Percentiles rank a stretch among this genome's conserved stretches.
phyloP scores from a whole-genome alignment of 2,888 invertebrate genomes.

The Masnerella sp. region DNA sequence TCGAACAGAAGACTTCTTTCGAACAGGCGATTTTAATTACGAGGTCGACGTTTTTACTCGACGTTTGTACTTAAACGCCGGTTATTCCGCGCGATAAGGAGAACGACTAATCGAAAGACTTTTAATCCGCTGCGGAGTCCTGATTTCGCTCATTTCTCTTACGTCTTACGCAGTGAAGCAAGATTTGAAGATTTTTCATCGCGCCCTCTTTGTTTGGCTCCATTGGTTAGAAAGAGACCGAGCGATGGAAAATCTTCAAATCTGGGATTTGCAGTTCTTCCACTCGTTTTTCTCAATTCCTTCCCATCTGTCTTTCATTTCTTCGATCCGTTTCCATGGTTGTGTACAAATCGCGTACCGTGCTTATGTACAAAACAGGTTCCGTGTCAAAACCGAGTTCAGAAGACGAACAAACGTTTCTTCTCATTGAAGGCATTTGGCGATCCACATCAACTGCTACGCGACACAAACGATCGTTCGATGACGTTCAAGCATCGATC shows the following conservation, averaged over 20 bases:
- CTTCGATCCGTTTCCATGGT: constrained; percentile 26
- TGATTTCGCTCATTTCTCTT: constrained; percentile 45
- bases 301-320: not conserved
- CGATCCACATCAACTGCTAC: constrained; percentile 30
- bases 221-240: too few species aligned
- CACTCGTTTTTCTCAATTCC: not conserved
- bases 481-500: constrained; percentile 28
- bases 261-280: too few species aligned
- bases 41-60: too few species aligned
- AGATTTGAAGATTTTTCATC: too few species aligned
- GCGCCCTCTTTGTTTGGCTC: too few species aligned
- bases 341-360: constrained; percentile 52
- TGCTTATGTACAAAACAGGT: constrained; percentile 45
- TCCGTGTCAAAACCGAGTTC: constrained; percentile 35
- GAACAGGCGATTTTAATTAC: constrained; percentile 14
- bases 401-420: constrained; percentile 35
- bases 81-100: too few species aligned
- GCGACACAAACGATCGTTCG: constrained; percentile 26
- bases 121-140: constrained; percentile 33
- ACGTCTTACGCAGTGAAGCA: constrained; percentile 33
- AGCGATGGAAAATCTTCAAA: too few species aligned
- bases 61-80: too few species aligned
- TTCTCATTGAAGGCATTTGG: constrained; percentile 47
- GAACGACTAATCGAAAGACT: constrained; percentile 20
- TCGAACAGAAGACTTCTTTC: not conserved